Evolutionary conservation across 2,113 vertebrate species (phyloP), one percentile per base, ranked within the genome.

Genomic region (Miniopterus natalensis): DNA sequence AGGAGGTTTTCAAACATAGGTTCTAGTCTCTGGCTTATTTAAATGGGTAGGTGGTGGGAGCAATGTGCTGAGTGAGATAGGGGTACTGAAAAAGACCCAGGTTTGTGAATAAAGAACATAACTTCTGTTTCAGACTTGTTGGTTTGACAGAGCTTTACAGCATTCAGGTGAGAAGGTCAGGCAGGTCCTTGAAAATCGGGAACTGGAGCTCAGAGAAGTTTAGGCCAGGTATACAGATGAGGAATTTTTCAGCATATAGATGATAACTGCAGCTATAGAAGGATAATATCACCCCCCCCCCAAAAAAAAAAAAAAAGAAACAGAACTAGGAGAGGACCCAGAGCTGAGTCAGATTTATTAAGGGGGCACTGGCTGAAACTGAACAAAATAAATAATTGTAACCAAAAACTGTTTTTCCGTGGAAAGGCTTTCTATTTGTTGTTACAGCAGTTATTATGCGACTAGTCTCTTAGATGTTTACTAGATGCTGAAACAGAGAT

Each of bases 251-350:
- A 71, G 23, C 21, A 7, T 42, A 20, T 36, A 9, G 8, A 8
- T 23, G 14, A 6, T 15, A 13, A 17, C 17, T n/a, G 2, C 4
- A n/a, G 9, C 14, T 66, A 18, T 12, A 47, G 13, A 77, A 90
- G 2, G 47, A n/a, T 40, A 27, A 78, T n/a, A 13, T 20, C 0
- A 1, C 27, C 29, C 0, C 0, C 14, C 18, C 0, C 23, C 9
- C 1, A 45, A 6, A 71, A 25, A 45, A 42, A 71, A 20, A 27
- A 4, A 40, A 18, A 84, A 63, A 40, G n/a, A 5, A 20, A 84
- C 10, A 89, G 63, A 68, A 57, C 13, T 5, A 55, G 31, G n/a
- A 78, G 5, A 51, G 20, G 25, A 57, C 42, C n/a, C 36, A 40
- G 45, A 51, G 36, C 2, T 17, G 42, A 71, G 10, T 42, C 7